A percentile compares a stretch with the other conserved stretches of the same genome.
phyloP scores from a whole-genome alignment of 2,113 vertebrate genomes.

The Nyctereutes procyonoides region DNA sequence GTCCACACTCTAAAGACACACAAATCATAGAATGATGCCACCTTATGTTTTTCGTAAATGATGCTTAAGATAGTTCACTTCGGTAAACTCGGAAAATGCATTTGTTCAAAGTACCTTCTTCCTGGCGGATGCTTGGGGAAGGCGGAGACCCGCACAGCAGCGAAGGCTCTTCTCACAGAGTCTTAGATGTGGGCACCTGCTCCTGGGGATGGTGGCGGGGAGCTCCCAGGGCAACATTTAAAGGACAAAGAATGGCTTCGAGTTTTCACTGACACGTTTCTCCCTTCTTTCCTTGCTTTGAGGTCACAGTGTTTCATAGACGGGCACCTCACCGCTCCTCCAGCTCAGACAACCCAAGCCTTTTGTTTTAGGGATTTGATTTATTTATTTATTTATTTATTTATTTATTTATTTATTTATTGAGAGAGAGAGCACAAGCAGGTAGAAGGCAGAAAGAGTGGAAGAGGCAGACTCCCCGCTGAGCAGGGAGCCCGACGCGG shows the following conservation, averaged over 20 bases:
- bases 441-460: no score
- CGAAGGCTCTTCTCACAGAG: no score
- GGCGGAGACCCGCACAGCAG: fast-evolving
- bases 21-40: background rate
- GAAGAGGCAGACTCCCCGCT: background rate
- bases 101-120: background rate
- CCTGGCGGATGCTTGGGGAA: no score
- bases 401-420: background rate
- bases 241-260: no score
- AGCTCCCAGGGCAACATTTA: no score
- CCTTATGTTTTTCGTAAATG: background rate
- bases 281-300: background rate
- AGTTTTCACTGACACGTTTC: background rate
- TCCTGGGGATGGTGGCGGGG: fast-evolving
- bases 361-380: background rate
- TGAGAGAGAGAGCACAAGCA: background rate
- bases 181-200: background rate
- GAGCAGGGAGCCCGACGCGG: fast-evolving
- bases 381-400: background rate
- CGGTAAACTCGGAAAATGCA: no score
- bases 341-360: no score
- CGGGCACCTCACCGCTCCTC: fast-evolving
- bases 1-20: background rate
- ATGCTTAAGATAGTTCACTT: background rate
- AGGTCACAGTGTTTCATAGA: background rate